Conservation (phyloP, 2,113 vertebrate species). For the Dasypus novemcinctus region DNA sequence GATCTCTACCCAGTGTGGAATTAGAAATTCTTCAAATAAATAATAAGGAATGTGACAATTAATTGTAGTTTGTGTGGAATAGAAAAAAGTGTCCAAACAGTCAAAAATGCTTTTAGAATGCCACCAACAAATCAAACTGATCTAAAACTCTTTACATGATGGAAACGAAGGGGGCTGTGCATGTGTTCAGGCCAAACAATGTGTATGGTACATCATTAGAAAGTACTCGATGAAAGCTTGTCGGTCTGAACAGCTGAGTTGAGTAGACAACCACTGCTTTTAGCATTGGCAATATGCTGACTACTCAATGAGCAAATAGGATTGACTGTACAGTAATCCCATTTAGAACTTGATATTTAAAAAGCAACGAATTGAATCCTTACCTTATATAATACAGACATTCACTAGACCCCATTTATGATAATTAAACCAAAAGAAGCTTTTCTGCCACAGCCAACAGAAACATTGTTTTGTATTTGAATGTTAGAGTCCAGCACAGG, state of each 20-base stretch:
- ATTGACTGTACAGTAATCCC: background rate
- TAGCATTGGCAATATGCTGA: background rate
- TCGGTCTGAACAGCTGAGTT: background rate
- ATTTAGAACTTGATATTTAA: background rate
- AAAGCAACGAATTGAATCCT: background rate
- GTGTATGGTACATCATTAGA: too few species aligned
- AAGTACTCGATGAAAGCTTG: background rate
- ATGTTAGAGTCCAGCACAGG: background rate
- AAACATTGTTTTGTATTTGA: background rate
- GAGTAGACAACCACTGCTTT: background rate
- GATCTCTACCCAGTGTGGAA: background rate
- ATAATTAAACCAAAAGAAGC: background rate
- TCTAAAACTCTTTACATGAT: background rate
- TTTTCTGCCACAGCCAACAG: background rate
- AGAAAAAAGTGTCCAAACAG: background rate
- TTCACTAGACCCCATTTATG: background rate
- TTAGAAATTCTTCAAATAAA: conserved; percentile 3
- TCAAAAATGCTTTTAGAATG: background rate
- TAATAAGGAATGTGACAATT: background rate
- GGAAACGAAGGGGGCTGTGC: background rate
- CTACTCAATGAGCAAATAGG: background rate
- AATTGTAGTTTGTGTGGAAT: background rate
- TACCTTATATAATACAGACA: background rate
- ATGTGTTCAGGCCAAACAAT: background rate
- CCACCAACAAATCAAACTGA: background rate